A percentile compares a stretch with the other conserved stretches of the same genome.
These are phyloP conservation scores for Augochlora pura DNA, from an alignment of 1,140 invertebrate genomes.

Conservation along the genomic window DNA sequence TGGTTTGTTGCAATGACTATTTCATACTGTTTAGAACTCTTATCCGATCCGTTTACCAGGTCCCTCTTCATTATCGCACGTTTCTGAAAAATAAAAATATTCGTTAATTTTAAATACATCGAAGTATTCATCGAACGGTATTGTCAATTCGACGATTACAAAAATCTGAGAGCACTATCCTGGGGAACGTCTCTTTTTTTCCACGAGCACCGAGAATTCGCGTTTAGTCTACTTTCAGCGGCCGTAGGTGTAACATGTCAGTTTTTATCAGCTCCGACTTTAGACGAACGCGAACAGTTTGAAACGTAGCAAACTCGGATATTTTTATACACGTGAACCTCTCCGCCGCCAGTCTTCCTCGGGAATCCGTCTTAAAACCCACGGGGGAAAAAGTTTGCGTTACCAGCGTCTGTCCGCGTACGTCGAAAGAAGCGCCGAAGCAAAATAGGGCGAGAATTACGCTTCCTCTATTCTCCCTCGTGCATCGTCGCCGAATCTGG, in stretches of 20 bases:
- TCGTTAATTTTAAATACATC: too few relatives aligned
- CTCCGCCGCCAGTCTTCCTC: background rate
- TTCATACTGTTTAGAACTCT: too few relatives aligned
- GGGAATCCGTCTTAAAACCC: background rate
- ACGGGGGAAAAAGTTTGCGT: background rate
- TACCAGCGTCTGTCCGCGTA: background rate
- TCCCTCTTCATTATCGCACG: too few relatives aligned
- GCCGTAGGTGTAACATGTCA: conserved; percentile 27
- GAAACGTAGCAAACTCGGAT: conserved; percentile 13
- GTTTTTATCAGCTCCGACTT: conserved; percentile 15
- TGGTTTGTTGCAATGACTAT: too few relatives aligned
- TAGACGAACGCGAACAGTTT: conserved; percentile 14
- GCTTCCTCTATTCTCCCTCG: background rate
- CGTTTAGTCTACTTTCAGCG: conserved; percentile 23
- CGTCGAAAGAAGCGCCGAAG: background rate
- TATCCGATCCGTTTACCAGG: too few relatives aligned
- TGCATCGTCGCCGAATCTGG: background rate
- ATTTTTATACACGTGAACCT: conserved; percentile 9
- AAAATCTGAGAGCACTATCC: background rate
- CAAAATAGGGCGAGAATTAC: background rate
- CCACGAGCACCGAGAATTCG: conserved; percentile 3
- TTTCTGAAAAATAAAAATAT: too few relatives aligned
- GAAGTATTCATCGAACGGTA: background rate
- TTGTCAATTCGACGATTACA: background rate
- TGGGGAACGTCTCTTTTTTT: background rate